phyloP scores from a whole-genome alignment of 1,140 invertebrate genomes.

The Hormaphis cornu region DNA sequence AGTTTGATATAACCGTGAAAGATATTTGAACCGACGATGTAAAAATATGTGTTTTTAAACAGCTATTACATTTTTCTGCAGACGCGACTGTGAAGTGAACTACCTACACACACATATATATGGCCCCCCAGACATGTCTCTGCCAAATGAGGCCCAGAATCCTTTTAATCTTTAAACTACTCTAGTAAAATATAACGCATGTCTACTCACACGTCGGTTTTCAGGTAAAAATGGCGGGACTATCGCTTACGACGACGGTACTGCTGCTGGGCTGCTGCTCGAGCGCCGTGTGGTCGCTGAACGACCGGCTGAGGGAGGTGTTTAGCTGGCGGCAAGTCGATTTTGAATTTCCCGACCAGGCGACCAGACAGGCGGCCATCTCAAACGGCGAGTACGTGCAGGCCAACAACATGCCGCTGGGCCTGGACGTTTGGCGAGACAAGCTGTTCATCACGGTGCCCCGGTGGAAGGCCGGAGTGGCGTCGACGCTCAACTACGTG shows the following conservation, averaged over 20 bases:
- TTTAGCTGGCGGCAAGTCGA: conserved; percentile 64
- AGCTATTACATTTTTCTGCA: too few species aligned
- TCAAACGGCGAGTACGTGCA: conserved; percentile 54
- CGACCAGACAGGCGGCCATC: conserved; percentile 52
- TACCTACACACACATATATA: too few species aligned
- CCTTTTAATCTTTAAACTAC: too few species aligned
- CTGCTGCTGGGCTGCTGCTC: conserved; percentile 6
- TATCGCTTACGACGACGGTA: conserved; percentile 2
- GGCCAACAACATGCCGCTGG: conserved; percentile 63
- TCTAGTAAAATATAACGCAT: too few species aligned
- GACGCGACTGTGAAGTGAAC: too few species aligned
- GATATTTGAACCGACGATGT: too few species aligned
- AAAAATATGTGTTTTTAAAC: too few species aligned
- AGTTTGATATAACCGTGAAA: too few species aligned
- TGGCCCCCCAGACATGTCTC: too few species aligned
- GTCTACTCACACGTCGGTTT: too few species aligned
- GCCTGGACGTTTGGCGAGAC: conserved; percentile 65
- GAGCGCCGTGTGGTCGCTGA: conserved; percentile 35
- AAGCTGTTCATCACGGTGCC: conserved; percentile 68
- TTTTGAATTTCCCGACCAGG: conserved; percentile 56
- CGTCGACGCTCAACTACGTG: conserved; percentile 62
- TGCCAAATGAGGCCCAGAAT: too few species aligned
- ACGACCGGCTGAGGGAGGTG: conserved; percentile 51
- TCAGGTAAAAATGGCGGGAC: neutral
- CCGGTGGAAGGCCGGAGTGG: conserved; percentile 61